Evolutionary conservation across 2,113 vertebrate genomes (phyloP), one percentile per base, ranked within the genome.

Genomic region (Tachuris rubrigastra): DNA sequence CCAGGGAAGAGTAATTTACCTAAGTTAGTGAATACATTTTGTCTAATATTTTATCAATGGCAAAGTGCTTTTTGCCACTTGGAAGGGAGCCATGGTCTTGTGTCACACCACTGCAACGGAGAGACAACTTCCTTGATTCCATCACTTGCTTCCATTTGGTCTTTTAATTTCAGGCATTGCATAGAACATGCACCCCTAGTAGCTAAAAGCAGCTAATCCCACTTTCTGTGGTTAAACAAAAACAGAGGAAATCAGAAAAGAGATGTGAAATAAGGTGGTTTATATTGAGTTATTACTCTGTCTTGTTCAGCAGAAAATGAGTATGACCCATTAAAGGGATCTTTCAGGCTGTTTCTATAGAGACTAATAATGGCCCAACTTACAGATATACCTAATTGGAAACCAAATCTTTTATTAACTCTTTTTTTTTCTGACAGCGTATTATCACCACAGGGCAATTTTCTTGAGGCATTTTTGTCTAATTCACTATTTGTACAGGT

Each of bases 11-110:
- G 92, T 96, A 96, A 97, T 97, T 97, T 97, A 86, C 96, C 94
- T 97, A 97, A 98, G 98, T 98, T 96, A 98, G 67, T 94, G 95
- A 90, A 97, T 98, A 96, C 89, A 96, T 98, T 98, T 98, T 97
- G 86, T 97, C 90, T 96, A 89, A 86, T 97, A 96, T 97, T 98
- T 97, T 98, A 96, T 98, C 97, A 98, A 97, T 97, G 97, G 95
- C 73, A 92, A 97, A 98, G 82, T 97, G 96, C 89, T 96, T 97
- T 98, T 96, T 97, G 95, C 95, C 89, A 77, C 85, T 97, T 98
- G 98, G 97, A 98, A 90, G 62, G 46, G n/a, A 91, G 96, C 97
- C 97, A 95, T 65, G 74, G 41, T 97, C 83, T 96, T 96, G 65
- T 56, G 50, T 94, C 59, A 85, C 86, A 93, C 59, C n/a, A 46